Evolutionary conservation across 2,113 vertebrate species (phyloP), one percentile per base, ranked within the genome.

Genomic region (Lanius ludovicianus): DNA sequence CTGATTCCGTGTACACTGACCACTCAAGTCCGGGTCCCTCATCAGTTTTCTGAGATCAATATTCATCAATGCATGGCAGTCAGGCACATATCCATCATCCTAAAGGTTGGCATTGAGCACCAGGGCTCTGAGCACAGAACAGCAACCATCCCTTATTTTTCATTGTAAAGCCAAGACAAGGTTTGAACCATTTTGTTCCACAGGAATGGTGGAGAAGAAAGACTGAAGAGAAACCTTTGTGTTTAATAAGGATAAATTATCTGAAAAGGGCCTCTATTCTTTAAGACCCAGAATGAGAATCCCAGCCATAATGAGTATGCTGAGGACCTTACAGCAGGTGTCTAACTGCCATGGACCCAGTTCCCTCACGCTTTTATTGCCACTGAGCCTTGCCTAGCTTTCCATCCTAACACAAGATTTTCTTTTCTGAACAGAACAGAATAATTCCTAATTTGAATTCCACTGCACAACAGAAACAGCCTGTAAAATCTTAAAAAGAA

Each of bases 391-490:
- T 75, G 56, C 37, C 69, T 46, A 27, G 71, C 68, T 90, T 64
- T 31, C 80, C 80, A 89, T 62, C 60, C 46, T 67, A 74, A 75
- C 52, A 35, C 27, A n/a, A 53, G 56, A 79, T 84, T 82, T 86
- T 75, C 55, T 81, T 62, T 84, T 55, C 91, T 64, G 64, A 95
- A 71, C 2, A 81, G 65, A 90, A 75, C 6, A 2, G 86, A 92
- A 13, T 95, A 95, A 95, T 95, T 92, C 84, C 93, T 87, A 47
- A 96, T 96, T 96, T 96, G 93, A 96, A 97, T 96, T 96, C 94
- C 67, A 55, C 70, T 85, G 91, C 94, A 87, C 89, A 94, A 94
- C 91, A 95, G 89, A 88, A 92, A 86, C 79, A 88, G 90, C 88
- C 95, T 90, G 94, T 78, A 96, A 96, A 90, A 92, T 24, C 89